These are phyloP conservation scores for Remorina albescens DNA, from an alignment of 2,797 vertebrate species.

Conservation along the genomic window DNA sequence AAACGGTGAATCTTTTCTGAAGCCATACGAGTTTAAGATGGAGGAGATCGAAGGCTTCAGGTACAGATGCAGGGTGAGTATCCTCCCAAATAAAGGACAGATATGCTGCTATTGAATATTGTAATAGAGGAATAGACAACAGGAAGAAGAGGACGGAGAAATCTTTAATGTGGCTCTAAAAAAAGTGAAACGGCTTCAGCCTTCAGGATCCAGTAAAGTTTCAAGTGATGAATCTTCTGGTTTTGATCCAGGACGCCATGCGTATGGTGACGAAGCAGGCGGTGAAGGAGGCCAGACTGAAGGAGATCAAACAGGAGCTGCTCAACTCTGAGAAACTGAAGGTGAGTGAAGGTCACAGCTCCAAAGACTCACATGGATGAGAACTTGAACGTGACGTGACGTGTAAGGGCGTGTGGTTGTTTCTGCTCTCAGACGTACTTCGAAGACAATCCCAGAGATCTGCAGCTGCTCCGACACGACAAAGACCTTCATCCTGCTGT, in stretches of 20 bases:
- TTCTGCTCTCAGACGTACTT: constrained; percentile 88
- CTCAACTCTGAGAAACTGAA: constrained; percentile 95
- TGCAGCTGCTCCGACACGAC: constrained; percentile 92
- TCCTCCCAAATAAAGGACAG: neutral
- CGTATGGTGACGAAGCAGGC: constrained; percentile 95
- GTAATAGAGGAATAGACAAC: too few relatives aligned
- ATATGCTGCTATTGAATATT: too few relatives aligned
- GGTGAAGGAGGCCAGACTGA: constrained; percentile 91
- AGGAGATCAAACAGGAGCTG: constrained; percentile 95
- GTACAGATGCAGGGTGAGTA: constrained; percentile 92
- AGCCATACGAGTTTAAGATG: constrained; percentile 91
- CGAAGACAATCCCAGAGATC: constrained; percentile 94
- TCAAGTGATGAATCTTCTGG: neutral
- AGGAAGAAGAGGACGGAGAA: too few relatives aligned
- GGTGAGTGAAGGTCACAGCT: constrained; percentile 76
- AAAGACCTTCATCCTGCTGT: constrained; percentile 91
- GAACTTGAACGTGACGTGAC: neutral
- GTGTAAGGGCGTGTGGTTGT: neutral
- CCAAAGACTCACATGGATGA: too few relatives aligned
- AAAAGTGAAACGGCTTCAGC: too few relatives aligned
- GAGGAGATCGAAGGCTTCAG: constrained; percentile 93
- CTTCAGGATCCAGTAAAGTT: too few relatives aligned
- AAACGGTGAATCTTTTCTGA: constrained; percentile 74
- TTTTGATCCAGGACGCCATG: constrained; percentile 90
- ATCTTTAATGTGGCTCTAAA: too few relatives aligned